Evolutionary conservation across 1,140 invertebrate species (phyloP), one percentile per base, ranked within the genome.

Genomic region (Drosophila melanica): DNA sequence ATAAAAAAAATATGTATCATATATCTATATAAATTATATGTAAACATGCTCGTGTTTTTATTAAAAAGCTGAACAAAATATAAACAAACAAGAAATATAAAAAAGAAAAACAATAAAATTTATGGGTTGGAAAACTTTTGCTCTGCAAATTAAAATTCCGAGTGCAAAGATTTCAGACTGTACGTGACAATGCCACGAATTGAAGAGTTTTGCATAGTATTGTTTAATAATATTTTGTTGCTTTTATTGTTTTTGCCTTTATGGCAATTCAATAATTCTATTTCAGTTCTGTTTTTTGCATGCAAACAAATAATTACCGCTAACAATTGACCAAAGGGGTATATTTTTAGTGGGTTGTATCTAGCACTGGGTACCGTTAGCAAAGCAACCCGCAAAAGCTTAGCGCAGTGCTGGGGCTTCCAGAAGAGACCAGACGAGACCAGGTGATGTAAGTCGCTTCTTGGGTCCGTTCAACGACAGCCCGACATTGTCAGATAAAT

Each of bases 291-390:
- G 50, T 12, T 77, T 57, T 44, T 51, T 63, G 75, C 81, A 85
- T 85, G 81, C 81, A 78, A 85, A 86, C 63, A 86, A 85, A 87
- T 81, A 78, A 85, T 85, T 86, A 81, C 33, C 65, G 47, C 60
- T 73, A 42, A 50, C 47, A 35, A 75, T 65, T 69, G 53, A 65
- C 54, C 63, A 67, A 60, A 69, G 59, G 73, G 63, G 55, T 64
- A 71, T 48, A 4, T 50, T 68, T 69, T 44, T 9, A 14, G 18
- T 9, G 55, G 59, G 20, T 65, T 67, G 70, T 51, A 37, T 41
- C 30, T 27, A 58, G 30, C 33, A 42, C 47, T 33, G 37, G 37
- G 47, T n/a, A 18, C 10, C 37, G n/a, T 75, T 80, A 58, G 72
- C 62, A 50, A 75, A 70, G 33, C 27, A 5, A 7, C 27, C 14